These are phyloP conservation scores for Heterodera schachtii DNA, from an alignment of 1,140 invertebrate species.

Conservation along the genomic window DNA sequence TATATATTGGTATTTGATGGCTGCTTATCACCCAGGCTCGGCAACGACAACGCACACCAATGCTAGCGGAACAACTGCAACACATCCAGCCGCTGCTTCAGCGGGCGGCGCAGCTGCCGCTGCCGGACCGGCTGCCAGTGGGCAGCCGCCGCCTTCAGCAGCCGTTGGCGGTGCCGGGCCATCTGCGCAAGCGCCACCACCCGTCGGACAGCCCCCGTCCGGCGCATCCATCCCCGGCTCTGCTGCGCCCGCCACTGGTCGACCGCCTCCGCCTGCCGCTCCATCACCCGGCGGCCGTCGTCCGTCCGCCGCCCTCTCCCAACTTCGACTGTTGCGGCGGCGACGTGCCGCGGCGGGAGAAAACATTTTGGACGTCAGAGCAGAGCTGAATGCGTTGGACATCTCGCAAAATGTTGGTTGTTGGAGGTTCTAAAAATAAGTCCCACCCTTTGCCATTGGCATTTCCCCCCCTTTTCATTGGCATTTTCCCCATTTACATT, in stretches of 20 bases:
- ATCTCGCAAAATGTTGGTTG: constrained; percentile 48
- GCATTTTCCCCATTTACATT: too few species aligned
- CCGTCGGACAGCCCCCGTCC: constrained; percentile 5
- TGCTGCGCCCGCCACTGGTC: background rate
- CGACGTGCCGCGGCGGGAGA: constrained; percentile 45
- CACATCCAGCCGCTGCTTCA: constrained; percentile 8
- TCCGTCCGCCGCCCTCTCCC: constrained; percentile 41
- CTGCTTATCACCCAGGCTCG: too few species aligned
- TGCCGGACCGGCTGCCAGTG: constrained; percentile 34
- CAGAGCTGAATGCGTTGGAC: constrained; percentile 61
- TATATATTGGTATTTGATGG: too few species aligned
- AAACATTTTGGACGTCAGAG: constrained; percentile 60
- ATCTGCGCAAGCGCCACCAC: constrained; percentile 4
- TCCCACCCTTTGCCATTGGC: too few species aligned
- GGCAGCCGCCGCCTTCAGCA: constrained; percentile 34
- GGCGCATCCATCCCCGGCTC: background rate
- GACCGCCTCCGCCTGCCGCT: constrained; percentile 33
- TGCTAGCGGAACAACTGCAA: background rate
- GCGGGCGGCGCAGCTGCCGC: constrained; percentile 25
- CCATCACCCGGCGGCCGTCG: constrained; percentile 21
- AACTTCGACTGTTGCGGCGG: constrained; percentile 60
- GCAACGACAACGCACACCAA: constrained; percentile 14
- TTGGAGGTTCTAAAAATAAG: too few species aligned
- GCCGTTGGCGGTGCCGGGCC: constrained; percentile 26
- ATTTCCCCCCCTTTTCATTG: too few species aligned